Evolutionary conservation across 2,797 vertebrate species (phyloP).

Genomic region (Scolopax rusticola): DNA sequence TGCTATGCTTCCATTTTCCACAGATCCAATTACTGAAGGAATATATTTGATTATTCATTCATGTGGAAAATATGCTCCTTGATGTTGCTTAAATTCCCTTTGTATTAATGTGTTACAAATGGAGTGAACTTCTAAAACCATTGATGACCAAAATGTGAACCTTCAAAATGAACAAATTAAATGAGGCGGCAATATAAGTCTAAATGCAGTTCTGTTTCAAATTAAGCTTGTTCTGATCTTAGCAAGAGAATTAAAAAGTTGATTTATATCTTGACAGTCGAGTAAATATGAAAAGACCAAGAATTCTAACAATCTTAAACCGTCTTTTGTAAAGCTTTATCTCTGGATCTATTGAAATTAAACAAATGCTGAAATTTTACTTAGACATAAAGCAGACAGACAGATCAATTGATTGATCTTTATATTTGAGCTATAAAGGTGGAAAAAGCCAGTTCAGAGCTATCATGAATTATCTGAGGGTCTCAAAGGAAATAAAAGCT

Average conservation of each 20-base stretch:
- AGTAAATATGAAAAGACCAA: constrained; percentile 3
- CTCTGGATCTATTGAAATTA: neutral
- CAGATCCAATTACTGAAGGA: neutral
- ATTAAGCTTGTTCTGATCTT: constrained; percentile 34
- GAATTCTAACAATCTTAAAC: neutral
- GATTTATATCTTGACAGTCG: constrained; percentile 13
- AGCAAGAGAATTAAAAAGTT: neutral
- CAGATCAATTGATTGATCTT: neutral
- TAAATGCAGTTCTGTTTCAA: constrained; percentile 30
- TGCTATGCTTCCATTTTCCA: neutral
- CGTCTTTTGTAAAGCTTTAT: neutral
- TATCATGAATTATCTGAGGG: neutral
- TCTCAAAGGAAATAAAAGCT: neutral
- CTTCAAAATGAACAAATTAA: neutral
- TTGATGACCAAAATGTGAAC: constrained; percentile 6
- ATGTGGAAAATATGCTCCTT: neutral
- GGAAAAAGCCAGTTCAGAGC: neutral
- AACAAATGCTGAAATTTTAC: neutral
- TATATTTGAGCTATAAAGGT: neutral
- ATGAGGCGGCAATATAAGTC: neutral
- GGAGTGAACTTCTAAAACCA: neutral
- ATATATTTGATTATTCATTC: neutral
- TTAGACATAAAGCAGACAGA: neutral
- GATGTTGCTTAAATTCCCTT: neutral
- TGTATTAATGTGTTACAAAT: neutral